Base-by-base conservation (phyloP, 2,113 vertebrate species). In the Dolichotis patagonum region DNA sequence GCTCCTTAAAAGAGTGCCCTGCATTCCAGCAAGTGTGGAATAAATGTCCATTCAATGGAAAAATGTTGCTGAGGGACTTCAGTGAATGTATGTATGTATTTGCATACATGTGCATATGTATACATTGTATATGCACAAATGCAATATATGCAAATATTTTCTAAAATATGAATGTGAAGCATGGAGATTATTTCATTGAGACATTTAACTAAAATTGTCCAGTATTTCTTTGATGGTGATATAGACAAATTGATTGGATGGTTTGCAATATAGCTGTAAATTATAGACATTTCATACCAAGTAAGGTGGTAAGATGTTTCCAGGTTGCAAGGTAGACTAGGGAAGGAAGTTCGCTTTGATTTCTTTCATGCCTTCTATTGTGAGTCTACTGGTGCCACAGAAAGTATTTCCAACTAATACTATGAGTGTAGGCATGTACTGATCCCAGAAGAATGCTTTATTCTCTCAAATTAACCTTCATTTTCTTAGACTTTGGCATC, bases 201-300 rank as follows among this genome's bases (percentile, higher is more conserved):
- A 28, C 35, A 67, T 84, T 96, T 92, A 62, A 78, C 22, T 26
- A 78, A 71, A 49, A 60, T 92, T 60, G 7, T 81, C 46, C 52
- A 16, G 90, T 92, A 91, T 91, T 69, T 95, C 52, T 60, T 91
- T 71, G 32, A 77, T 63, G 75, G 77, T 86, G 52, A 94, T 32
- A 43, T 71, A 26, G 60, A 63, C 30, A 94, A 78, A 65, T 77
- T 60, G 35, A 83, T 43, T 28, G 11, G 43, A 41, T 95, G 58
- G n/a, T 78, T 58, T 46, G 26, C 87, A 60, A 19, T 24, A 65
- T 30, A 77, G n/a, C 30, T 93, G 17, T 30, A 30, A 89, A 6
- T 67, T 54, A 26, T 24, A 92, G 88, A 17, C 73, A 58, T 78
- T 94, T 91, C n/a, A 65, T 32, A 69, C 9, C 49, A 56, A 52